A percentile compares a stretch with the other conserved stretches of the same genome.
Conservation (phyloP, 2,797 vertebrate genomes). For the Rousettus madagascariensis region DNA sequence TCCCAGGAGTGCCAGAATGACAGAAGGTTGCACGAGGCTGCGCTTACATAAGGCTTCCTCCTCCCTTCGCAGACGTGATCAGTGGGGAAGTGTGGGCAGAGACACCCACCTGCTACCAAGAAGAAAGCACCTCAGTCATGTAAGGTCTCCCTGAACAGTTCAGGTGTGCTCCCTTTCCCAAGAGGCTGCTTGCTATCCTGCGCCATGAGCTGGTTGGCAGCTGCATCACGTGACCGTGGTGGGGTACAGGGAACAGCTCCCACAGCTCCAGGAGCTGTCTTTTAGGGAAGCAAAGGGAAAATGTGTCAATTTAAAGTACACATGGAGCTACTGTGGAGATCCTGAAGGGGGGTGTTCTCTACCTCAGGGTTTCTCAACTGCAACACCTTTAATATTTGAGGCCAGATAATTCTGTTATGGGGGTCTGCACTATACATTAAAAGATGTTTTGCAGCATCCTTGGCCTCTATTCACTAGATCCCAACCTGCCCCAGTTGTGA, state of each 20-base stretch:
- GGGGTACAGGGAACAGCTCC: neutral
- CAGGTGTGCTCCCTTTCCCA: neutral
- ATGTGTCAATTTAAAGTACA: neutral
- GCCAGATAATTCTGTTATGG: neutral
- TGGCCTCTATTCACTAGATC: neutral
- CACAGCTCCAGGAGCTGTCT: neutral
- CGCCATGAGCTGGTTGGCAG: neutral
- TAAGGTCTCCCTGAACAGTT: constrained; percentile 8
- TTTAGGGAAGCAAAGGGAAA: neutral
- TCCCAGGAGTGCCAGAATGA: constrained; percentile 32
- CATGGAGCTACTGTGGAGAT: neutral
- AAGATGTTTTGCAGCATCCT: neutral
- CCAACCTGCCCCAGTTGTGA: neutral
- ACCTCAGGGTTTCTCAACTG: neutral
- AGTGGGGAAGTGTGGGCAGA: constrained; percentile 66
- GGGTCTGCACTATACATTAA: neutral
- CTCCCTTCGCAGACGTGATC: constrained; percentile 18
- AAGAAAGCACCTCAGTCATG: constrained; percentile 53
- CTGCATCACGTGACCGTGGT: neutral
- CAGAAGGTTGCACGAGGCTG: constrained; percentile 72
- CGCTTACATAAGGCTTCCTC: constrained; percentile 71
- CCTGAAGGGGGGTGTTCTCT: neutral
- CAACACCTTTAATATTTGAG: neutral
- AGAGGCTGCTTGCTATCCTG: neutral
- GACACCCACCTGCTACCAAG: constrained; percentile 59